Conservation (phyloP, 2,797 vertebrate species). For the Todus mexicanus region DNA sequence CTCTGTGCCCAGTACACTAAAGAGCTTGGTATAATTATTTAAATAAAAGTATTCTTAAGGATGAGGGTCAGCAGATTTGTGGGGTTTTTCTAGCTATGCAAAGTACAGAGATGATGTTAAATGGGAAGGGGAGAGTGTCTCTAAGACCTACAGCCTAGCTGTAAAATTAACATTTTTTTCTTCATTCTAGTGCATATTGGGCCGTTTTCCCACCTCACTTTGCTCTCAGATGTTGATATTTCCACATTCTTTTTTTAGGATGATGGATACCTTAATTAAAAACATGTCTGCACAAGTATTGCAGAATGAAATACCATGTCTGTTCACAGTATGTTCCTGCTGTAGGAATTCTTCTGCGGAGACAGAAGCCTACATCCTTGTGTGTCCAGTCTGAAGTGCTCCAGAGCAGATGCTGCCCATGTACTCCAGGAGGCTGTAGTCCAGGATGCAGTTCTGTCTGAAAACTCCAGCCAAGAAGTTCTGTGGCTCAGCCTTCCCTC, state of each 20-base stretch:
- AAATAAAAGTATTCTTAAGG: background rate
- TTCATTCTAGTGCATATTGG: background rate
- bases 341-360: background rate
- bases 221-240: background rate
- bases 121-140: background rate
- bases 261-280: background rate
- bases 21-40: background rate
- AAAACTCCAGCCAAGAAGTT: background rate
- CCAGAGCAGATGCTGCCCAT: background rate
- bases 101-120: background rate
- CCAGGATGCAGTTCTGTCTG: background rate
- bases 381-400: background rate
- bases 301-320: background rate
- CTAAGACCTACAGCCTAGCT: background rate
- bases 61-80: background rate
- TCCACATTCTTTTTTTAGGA: background rate
- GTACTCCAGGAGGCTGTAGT: background rate
- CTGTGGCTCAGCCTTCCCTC: background rate
- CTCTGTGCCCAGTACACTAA: background rate
- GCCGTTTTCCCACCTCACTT: background rate
- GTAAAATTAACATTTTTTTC: background rate
- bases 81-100: background rate
- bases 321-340: background rate
- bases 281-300: background rate
- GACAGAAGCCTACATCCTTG: background rate